Percentiles rank a stretch among this genome's conserved stretches.
These are phyloP conservation scores for Helicoverpa armigera DNA, from an alignment of 1,140 invertebrate species.

Conservation along the genomic window DNA sequence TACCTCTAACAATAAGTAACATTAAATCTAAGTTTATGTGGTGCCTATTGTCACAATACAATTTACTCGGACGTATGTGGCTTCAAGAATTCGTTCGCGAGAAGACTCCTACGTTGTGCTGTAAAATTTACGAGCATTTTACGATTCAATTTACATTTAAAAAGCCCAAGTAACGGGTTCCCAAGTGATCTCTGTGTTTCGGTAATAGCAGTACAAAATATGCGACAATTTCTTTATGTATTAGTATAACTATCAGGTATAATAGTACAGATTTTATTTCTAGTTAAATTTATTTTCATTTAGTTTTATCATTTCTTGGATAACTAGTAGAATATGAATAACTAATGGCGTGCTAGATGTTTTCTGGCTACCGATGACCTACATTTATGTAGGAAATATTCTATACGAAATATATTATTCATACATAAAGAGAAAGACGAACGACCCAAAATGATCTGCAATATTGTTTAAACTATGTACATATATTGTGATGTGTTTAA, in stretches of 20 bases:
- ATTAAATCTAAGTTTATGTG: conserved; percentile 37
- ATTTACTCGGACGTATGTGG: conserved; percentile 19
- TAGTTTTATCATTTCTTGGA: not conserved
- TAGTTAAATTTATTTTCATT: conserved; percentile 12
- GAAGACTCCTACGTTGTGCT: conserved; percentile 58
- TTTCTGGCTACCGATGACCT: not conserved
- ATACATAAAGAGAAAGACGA: not conserved
- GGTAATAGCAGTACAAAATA: conserved; percentile 51
- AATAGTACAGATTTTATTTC: conserved; percentile 5
- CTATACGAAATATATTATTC: no score
- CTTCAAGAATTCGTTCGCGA: conserved; percentile 36
- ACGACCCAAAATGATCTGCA: no score
- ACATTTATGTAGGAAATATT: no score
- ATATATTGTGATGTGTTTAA: no score
- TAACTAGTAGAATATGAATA: not conserved
- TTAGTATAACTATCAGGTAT: conserved; percentile 14
- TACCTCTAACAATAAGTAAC: conserved; percentile 9
- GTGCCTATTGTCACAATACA: conserved; percentile 41
- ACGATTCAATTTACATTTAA: conserved; percentile 76
- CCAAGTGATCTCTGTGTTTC: conserved; percentile 65
- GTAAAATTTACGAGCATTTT: conserved; percentile 73
- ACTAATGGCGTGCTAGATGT: not conserved
- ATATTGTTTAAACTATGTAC: no score
- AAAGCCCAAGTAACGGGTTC: conserved; percentile 71
- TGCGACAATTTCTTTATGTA: conserved; percentile 31